Conservation (phyloP, 2,113 vertebrate genomes). For the Rhinichthys klamathensis region DNA sequence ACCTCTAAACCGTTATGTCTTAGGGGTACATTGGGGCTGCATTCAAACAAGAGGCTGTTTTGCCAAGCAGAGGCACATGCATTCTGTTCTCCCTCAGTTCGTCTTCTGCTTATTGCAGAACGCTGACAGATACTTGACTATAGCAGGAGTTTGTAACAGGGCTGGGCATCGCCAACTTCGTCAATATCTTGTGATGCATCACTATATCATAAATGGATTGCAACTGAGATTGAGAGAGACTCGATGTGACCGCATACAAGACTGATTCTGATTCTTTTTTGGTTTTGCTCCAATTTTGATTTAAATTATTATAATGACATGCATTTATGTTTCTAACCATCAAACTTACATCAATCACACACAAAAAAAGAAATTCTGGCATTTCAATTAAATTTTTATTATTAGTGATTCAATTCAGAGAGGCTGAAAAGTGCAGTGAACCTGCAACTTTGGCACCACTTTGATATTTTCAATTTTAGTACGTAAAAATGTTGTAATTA, state of each 20-base stretch:
- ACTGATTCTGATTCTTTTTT: neutral
- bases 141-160: neutral
- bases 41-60: constrained; percentile 53
- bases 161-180: neutral
- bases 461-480: neutral
- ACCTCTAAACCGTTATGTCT: neutral
- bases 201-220: neutral
- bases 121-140: neutral
- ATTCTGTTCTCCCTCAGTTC: constrained; percentile 25
- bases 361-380: no score
- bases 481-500: neutral
- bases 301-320: neutral
- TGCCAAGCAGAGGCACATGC: constrained; percentile 59
- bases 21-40: constrained; percentile 49
- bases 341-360: neutral
- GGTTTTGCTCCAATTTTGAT: neutral
- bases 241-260: neutral
- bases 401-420: neutral
- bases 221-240: neutral
- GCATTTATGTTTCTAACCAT: neutral
- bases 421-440: neutral
- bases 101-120: constrained; percentile 11
- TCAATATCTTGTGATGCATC: neutral
- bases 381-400: neutral
- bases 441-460: neutral